Base-by-base conservation (phyloP, 1,140 invertebrate genomes). In the Bemisia tabaci region DNA sequence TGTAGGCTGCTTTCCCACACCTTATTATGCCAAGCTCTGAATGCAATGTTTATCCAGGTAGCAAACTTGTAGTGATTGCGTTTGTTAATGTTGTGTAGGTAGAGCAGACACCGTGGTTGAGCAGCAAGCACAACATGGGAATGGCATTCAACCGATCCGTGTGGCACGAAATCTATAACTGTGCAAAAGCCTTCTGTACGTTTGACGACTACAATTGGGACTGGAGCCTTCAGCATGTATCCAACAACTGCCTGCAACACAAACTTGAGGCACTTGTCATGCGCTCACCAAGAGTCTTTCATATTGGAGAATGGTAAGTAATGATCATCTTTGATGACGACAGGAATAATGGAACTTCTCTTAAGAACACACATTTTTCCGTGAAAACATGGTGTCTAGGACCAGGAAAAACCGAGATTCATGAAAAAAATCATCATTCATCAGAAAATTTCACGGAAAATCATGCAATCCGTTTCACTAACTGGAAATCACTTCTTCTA, bases 161-260 rank as follows among this genome's bases (percentile, higher is more conserved):
- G 1, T 98, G 94, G 94, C 81, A 83, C 25, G 83, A 87, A 70
- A 86, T 98, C 60, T 85, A 88, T 73, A 83, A 83, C 59, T 94
- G 95, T 79, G 86, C 88, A 1, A 80, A 87, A 11, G 87, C 91
- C 73, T 98, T 98, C 78, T 99, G 97, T 78, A 85, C 86, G 2
- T 97, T 95, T 80, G 97, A 99, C 76, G 97, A 99, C 75, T 99
- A 99, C 79, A 99, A 98, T 77, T 99, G 97, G 96, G 96, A 99
- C 73, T 98, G 96, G 91, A 95, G 93, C 24, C 77, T 98, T 69
- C 88, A 97, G 71, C 89, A 97, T 77, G 83, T 98, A 17, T 94
- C 92, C 23, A 88, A 92, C 74, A 87, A 87, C 68, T 95, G 95
- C 77, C 79, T 94, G 67, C 82, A 84, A 11, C 79, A 88, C 22